These are phyloP conservation scores for Diadromus collaris DNA, from an alignment of 2,888 invertebrate genomes.

Conservation along the genomic window DNA sequence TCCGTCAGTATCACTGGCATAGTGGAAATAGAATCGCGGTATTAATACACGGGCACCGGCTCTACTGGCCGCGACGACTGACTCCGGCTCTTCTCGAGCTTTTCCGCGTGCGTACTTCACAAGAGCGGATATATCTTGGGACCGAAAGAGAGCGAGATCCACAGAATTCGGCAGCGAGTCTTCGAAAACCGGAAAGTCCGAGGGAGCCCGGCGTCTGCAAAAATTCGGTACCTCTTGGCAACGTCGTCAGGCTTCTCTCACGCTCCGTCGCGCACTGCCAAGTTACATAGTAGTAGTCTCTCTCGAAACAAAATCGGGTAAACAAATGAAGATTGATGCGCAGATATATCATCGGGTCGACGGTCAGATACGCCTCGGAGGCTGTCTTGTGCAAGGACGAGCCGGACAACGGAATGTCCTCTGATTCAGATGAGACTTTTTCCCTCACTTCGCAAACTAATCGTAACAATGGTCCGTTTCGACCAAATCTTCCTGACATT, in stretches of 20 bases:
- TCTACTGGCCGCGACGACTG: conserved; percentile 12
- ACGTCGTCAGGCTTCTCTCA: conserved; percentile 4
- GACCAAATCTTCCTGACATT: no score
- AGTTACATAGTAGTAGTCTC: not conserved
- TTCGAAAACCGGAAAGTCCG: conserved; percentile 1
- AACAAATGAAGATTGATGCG: not conserved
- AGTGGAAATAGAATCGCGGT: conserved; percentile 68
- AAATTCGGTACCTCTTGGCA: conserved; percentile 59
- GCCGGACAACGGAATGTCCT: not conserved
- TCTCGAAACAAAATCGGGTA: not conserved
- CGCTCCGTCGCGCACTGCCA: conserved; percentile 17
- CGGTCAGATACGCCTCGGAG: not conserved
- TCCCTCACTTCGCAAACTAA: no score
- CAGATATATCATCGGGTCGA: not conserved
- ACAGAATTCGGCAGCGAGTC: not conserved
- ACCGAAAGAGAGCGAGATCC: not conserved
- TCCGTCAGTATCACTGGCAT: conserved; percentile 67
- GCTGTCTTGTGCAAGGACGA: not conserved
- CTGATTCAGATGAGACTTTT: not conserved
- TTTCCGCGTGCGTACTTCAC: not conserved
- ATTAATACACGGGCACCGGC: conserved; percentile 68
- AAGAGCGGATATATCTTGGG: conserved; percentile 4
- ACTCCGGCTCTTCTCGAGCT: not conserved
- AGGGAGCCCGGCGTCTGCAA: conserved; percentile 47
- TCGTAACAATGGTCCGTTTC: no score